A percentile compares a stretch with the other conserved stretches of the same genome.
phyloP scores from a whole-genome alignment of 2,888 invertebrate species.

The Luperina nickerlii region DNA sequence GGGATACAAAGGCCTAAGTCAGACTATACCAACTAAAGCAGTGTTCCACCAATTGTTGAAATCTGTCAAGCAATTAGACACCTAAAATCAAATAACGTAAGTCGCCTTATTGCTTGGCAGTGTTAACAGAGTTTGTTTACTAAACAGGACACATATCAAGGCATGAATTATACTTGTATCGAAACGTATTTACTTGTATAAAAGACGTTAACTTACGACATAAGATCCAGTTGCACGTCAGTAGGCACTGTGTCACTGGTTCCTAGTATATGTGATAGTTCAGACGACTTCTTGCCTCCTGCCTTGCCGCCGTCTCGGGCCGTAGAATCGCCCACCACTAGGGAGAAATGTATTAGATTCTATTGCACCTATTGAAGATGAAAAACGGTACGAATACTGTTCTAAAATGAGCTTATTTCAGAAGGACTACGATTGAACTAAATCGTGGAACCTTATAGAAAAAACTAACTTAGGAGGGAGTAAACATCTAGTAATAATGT shows the following conservation, averaged over 20 bases:
- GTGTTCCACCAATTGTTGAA: not conserved
- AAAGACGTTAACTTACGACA: conserved; percentile 88
- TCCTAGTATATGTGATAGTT: conserved; percentile 97
- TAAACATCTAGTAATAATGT: not conserved
- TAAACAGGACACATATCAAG: conserved; percentile 26
- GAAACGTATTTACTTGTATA: not conserved
- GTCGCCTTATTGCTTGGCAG: conserved; percentile 8
- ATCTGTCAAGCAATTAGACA: not conserved
- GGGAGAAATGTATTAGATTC: conserved; percentile 38
- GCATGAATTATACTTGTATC: conserved; percentile 7
- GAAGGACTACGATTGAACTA: not conserved
- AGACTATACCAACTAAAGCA: not conserved
- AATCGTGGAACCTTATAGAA: not conserved
- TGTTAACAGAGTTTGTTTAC: conserved; percentile 11
- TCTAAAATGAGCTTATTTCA: not conserved
- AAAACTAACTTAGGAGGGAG: not conserved
- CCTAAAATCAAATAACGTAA: not conserved
- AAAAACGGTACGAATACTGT: not conserved
- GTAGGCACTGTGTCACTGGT: conserved; percentile 95
- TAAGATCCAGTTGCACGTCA: conserved; percentile 94
- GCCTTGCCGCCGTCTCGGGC: conserved; percentile 92
- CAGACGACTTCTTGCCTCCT: conserved; percentile 92
- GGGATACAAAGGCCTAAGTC: not conserved
- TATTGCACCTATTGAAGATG: not conserved
- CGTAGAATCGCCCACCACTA: conserved; percentile 95